Conservation (phyloP, 2,113 vertebrate genomes). For the Tyto alba region DNA sequence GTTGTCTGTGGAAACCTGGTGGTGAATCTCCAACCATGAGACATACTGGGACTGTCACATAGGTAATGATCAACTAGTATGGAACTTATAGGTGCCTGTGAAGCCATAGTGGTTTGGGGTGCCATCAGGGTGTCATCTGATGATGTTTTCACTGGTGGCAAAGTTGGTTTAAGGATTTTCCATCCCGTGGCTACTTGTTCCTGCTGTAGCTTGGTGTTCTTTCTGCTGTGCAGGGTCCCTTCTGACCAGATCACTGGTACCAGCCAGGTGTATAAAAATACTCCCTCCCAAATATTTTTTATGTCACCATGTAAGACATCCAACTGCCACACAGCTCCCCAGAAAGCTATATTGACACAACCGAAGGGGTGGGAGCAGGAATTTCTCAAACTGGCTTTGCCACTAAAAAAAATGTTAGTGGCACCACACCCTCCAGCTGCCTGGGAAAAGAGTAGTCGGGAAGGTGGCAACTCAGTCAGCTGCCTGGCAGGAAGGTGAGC, state of each 20-base stretch:
- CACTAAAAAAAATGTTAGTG: not conserved
- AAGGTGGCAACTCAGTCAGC: conserved; percentile 29
- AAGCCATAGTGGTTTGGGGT: not conserved
- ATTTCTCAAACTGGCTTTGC: conserved; percentile 44
- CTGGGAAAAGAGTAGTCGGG: conserved; percentile 24
- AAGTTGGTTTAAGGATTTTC: not conserved
- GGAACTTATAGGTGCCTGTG: not conserved
- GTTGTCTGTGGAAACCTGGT: not conserved
- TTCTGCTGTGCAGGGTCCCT: not conserved
- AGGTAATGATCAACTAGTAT: not conserved
- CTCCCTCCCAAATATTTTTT: not conserved
- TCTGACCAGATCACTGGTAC: not conserved
- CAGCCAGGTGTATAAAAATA: not conserved
- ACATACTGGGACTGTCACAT: not conserved
- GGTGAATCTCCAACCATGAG: not conserved
- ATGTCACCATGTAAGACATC: not conserved
- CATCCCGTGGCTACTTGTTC: not conserved
- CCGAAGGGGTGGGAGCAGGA: not conserved
- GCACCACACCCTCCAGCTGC: conserved; percentile 48
- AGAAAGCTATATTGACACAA: conserved; percentile 34
- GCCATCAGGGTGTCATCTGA: not conserved
- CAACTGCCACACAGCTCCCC: not conserved
- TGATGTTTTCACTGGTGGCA: not conserved
- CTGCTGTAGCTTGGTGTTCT: not conserved
- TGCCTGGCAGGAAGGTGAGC: conserved; percentile 11